Base-by-base conservation (phyloP, 2,113 vertebrate species). In the Dasyornis broadbenti region DNA sequence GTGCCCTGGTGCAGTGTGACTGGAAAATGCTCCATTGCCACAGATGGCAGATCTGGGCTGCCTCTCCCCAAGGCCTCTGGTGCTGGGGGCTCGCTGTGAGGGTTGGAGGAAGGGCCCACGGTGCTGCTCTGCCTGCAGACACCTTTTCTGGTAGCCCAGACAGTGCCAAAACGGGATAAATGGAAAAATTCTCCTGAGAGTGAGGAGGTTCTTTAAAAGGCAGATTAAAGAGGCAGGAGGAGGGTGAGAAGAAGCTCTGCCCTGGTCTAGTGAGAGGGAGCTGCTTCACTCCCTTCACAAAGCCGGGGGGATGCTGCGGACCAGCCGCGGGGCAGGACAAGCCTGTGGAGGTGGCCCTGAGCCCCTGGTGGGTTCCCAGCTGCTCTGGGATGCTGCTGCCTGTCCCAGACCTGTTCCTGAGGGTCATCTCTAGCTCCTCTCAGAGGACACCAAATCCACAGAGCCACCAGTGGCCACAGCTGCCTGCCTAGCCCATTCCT, bases 21-120 rank as follows among this genome's bases (percentile, higher is more conserved):
- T 93, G 95, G 90, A 82, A 56, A 79, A 92, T 35, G 87, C 50
- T 90, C 80, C 77, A 94, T 90, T 66, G 79, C 79, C 91, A 91
- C 96, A 73, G 70, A 94, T 88, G 89, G 94, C 40, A 66, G 82
- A 56, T 91, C 64, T 78, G 60, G 13, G 54, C 42, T 54, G 40
- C 77, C 47, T 70, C 35, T 87, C 72, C 79, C 60, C 50, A 37
- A 35, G 89, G 85, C 71, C 86, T 49, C 88, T 27, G 2, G 57
- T 22, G 30, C 23, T 45, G 60, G 47, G 92, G 79, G 37, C 90
- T 65, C 5, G 0, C 49, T 44, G 2, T 5, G n/a, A 0, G 4
- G 17, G 33, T 27, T 24, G 19, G 28, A 26, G 78, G 39, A 40
- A 30, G 78, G 52, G 59, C 70, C 64, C 81, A 45, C 10, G 1